Evolutionary conservation across 2,113 vertebrate species (phyloP), one percentile per base, ranked within the genome.

Genomic region (Sapajus apella): DNA sequence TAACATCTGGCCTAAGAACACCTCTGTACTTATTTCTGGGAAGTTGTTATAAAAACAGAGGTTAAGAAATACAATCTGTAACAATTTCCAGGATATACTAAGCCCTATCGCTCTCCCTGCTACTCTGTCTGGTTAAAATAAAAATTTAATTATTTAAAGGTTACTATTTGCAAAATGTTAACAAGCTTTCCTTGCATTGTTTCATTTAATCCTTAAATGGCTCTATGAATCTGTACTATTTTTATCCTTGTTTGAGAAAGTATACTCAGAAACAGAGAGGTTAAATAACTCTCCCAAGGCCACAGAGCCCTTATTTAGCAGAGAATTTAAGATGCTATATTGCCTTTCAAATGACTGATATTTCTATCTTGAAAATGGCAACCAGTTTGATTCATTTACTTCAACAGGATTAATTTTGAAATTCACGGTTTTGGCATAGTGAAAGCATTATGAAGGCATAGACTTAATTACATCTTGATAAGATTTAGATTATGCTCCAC

Each of bases 321-420:
- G 50, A 94, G 9, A 25, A 73, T 81, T 96, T 86, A 76, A 6
- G n/a, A 64, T n/a, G 66, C 30, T 4, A 37, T 2, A 73, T 4
- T 14, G 14, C 2, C 8, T 81, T 23, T 94, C 77, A 95, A 73
- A 75, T 77, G 40, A 70, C 35, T 76, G 21, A 20, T 55, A 75
- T 84, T 91, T 96, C 25, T 76, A 25, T 86, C 56, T 94, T 56
- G 70, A 90, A 97, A 96, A 37, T 73, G 43, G 68, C 8, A 91
- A 25, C 23, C 58, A 80, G 14, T 61, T 93, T 83, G 40, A 66
- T 50, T 91, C 40, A 80, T 72, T 76, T 83, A 21, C 12, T 86
- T 84, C 35, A 55, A 72, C 11, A 73, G 30, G n/a, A 55, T 56
- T 94, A 75, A 70, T 85, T 90, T 93, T 79, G 90, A 90, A 96